Conservation (phyloP, 2,113 vertebrate species). For the Festucalex cinctus region DNA sequence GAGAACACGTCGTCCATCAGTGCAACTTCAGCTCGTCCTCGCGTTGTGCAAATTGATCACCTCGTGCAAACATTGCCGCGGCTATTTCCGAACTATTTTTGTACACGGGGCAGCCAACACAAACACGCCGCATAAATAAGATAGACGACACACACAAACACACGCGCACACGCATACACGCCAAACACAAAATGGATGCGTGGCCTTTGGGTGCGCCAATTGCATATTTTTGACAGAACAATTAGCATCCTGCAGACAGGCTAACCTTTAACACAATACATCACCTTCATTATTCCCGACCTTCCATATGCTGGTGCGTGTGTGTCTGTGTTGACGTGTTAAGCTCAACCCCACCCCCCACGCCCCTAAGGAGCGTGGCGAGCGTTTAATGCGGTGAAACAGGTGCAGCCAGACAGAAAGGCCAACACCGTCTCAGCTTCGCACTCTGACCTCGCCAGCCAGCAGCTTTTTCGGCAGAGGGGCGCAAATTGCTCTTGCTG, state of each 20-base stretch:
- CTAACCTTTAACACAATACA: slow-evolving; percentile 82
- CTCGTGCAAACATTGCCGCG: slow-evolving; percentile 18
- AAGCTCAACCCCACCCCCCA: neutral
- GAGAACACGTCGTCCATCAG: neutral
- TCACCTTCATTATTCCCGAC: slow-evolving; percentile 78
- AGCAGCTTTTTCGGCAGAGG: slow-evolving; percentile 50
- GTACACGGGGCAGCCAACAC: neutral
- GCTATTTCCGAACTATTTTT: slow-evolving; percentile 1
- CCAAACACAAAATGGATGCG: slow-evolving; percentile 58
- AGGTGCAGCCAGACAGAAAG: slow-evolving; percentile 83
- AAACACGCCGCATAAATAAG: neutral
- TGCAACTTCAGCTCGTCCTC: neutral
- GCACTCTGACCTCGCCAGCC: slow-evolving; percentile 57
- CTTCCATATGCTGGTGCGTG: slow-evolving; percentile 52
- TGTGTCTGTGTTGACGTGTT: neutral
- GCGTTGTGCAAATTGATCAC: slow-evolving; percentile 6
- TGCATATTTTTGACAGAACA: slow-evolving; percentile 84
- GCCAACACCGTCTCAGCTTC: slow-evolving; percentile 62
- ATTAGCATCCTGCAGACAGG: slow-evolving; percentile 85
- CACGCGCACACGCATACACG: neutral
- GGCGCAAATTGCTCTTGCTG: slow-evolving; percentile 24
- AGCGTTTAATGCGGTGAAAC: slow-evolving; percentile 70
- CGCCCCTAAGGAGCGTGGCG: slow-evolving; percentile 39
- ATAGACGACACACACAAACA: neutral
- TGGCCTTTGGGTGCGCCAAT: slow-evolving; percentile 83